phyloP scores from a whole-genome alignment of 1,140 invertebrate species.

The Drusus annulatus region DNA sequence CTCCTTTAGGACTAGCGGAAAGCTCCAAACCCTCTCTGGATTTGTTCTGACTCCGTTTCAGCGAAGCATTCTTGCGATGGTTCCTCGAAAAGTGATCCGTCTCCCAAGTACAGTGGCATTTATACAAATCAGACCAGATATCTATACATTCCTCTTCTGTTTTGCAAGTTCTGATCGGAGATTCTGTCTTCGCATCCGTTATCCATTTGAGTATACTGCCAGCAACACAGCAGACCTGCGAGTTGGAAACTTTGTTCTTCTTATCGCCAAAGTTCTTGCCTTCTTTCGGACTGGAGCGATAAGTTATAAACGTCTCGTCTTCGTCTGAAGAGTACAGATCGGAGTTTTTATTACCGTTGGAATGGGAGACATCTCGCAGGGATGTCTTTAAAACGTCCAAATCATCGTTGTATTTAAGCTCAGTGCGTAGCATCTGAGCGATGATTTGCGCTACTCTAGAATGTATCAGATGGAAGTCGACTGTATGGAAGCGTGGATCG shows the following conservation, averaged over 20 bases:
- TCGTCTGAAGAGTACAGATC: slow-evolving; percentile 66
- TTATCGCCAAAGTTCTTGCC: slow-evolving; percentile 53
- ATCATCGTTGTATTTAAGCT: slow-evolving; percentile 64
- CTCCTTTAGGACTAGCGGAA: slow-evolving; percentile 66
- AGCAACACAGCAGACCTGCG: slow-evolving; percentile 66
- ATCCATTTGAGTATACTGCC: slow-evolving; percentile 68
- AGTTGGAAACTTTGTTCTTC: slow-evolving; percentile 62
- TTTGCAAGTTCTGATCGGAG: slow-evolving; percentile 63
- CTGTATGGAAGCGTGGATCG: slow-evolving; percentile 73
- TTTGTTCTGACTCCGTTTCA: slow-evolving; percentile 65
- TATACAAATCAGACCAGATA: slow-evolving; percentile 68
- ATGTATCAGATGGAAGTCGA: slow-evolving; percentile 77
- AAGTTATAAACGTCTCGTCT: slow-evolving; percentile 57
- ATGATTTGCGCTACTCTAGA: slow-evolving; percentile 75
- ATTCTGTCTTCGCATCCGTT: slow-evolving; percentile 59
- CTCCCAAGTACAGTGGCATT: slow-evolving; percentile 68
- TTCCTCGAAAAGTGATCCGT: slow-evolving; percentile 66
- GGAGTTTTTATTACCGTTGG: slow-evolving; percentile 41
- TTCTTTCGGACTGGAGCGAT: slow-evolving; percentile 43
- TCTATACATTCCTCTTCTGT: slow-evolving; percentile 72
- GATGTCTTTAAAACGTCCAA: slow-evolving; percentile 45
- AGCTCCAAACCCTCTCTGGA: slow-evolving; percentile 48
- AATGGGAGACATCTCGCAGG: slow-evolving; percentile 38
- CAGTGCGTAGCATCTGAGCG: slow-evolving; percentile 67
- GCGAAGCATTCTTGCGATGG: slow-evolving; percentile 67